Percentiles rank a stretch among this genome's conserved stretches.
Conservation (phyloP, 2,888 invertebrate genomes). For the Philereme vetulata region DNA sequence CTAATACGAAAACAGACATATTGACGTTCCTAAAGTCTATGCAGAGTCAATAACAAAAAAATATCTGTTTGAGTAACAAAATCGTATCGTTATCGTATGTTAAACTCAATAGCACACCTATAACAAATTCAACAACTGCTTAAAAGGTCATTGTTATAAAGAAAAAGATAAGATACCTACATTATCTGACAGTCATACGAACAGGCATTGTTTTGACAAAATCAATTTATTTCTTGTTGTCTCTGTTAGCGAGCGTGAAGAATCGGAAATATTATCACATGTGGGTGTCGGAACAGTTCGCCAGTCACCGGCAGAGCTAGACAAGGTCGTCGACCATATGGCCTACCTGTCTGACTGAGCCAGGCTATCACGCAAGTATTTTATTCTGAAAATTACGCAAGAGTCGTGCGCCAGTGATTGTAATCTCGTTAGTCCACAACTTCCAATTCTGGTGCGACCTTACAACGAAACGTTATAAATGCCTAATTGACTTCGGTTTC, state of each 20-base stretch:
- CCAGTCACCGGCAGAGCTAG: slow-evolving; percentile 56
- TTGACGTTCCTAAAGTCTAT: slow-evolving; percentile 1
- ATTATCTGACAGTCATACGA: slow-evolving; percentile 37
- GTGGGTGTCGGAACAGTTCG: slow-evolving; percentile 64
- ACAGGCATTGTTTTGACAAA: slow-evolving; percentile 38
- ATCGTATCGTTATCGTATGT: slow-evolving; percentile 26
- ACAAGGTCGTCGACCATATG: slow-evolving; percentile 76
- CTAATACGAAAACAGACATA: neutral
- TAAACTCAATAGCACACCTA: slow-evolving; percentile 29
- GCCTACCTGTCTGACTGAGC: slow-evolving; percentile 56
- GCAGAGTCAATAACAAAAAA: slow-evolving; percentile 10
- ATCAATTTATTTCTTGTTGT: slow-evolving; percentile 32
- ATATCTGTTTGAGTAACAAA: slow-evolving; percentile 25
- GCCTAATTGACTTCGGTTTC: slow-evolving; percentile 30
- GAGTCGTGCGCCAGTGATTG: slow-evolving; percentile 35
- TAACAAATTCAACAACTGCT: slow-evolving; percentile 32
- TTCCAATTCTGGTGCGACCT: slow-evolving; percentile 40
- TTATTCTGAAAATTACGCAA: slow-evolving; percentile 51
- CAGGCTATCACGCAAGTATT: slow-evolving; percentile 43
- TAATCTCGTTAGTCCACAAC: slow-evolving; percentile 43
- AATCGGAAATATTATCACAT: slow-evolving; percentile 56
- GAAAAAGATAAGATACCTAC: slow-evolving; percentile 46
- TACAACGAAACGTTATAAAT: slow-evolving; percentile 31
- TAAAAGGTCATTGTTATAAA: slow-evolving; percentile 50
- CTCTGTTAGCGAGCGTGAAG: slow-evolving; percentile 41